Evolutionary conservation across 2,797 vertebrate genomes (phyloP), one percentile per base, ranked within the genome.

Genomic region (Oryzias sinensis): DNA sequence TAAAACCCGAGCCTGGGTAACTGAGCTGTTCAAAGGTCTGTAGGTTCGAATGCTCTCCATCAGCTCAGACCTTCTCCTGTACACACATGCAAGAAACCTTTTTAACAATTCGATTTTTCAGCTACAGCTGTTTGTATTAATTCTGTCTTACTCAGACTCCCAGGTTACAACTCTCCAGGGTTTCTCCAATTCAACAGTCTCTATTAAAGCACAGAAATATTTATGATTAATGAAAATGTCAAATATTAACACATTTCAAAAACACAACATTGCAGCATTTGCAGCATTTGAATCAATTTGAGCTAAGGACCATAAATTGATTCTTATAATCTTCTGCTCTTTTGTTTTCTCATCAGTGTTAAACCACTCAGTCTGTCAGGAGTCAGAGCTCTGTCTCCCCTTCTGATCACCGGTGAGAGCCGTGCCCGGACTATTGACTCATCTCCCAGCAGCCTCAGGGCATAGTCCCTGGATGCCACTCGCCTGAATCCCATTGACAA

Each of bases 161-260:
- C 81, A 83, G 15, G n/a, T 53, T 1, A 81, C 1, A 0, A 6
- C 14, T 55, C 81, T 81, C 78, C 81, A 83, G 2, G 78, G 74
- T 4, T 6, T 67, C 37, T 77, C 71, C 24, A 71, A 9, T 37
- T 66, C 66, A 40, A 8, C 16, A 1, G 0, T 14, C 0, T 16
- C 76, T 79, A 60, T 59, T 64, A 17, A 52, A 60, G n/a, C 62
- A 15, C 0, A 48, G 63, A 47, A 52, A 13, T 24, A 15, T 42
- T 43, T 15, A 4, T 18, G 11, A 14, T 17, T 16, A 47, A 6
- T 5, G 14, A 17, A 18, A 6, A 24, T 1, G 18, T 8, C 6
- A 47, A 18, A 14, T 14, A 43, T 14, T 43, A 14, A 43, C 15
- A 43, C 13, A 43, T 43, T 43, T 14, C 3, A 43, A 43, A 43